These are phyloP conservation scores for Nebria brevicollis DNA, from an alignment of 2,888 invertebrate genomes.

Conservation along the genomic window DNA sequence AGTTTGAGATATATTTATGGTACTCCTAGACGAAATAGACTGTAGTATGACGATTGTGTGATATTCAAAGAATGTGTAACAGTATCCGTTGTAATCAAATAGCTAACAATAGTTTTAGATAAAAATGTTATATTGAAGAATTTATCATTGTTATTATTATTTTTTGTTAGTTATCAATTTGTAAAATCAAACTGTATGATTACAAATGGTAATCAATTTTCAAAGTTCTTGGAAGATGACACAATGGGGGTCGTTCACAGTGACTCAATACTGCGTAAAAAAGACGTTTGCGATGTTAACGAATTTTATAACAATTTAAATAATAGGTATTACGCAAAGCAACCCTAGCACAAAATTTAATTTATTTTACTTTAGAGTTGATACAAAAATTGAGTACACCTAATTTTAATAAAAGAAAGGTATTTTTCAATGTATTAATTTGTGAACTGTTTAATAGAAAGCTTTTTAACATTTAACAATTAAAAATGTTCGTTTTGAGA, in stretches of 20 bases:
- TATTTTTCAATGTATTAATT: background rate
- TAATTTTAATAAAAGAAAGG: slow-evolving; percentile 1
- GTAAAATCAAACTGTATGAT: background rate
- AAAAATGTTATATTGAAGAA: too few species aligned
- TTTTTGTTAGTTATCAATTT: background rate
- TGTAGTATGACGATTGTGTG: background rate
- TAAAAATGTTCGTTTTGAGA: background rate
- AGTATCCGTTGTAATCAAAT: background rate
- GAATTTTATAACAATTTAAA: background rate
- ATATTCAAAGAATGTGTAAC: background rate
- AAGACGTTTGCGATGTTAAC: background rate
- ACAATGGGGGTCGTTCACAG: background rate
- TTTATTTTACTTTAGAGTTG: too few species aligned
- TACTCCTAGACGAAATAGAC: background rate
- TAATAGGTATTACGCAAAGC: too few species aligned
- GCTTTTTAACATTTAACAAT: background rate
- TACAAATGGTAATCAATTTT: background rate
- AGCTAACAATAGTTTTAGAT: too few species aligned
- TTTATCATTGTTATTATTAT: too few species aligned
- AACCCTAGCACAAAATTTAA: too few species aligned
- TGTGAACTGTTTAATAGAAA: background rate
- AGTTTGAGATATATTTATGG: background rate
- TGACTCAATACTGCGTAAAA: background rate
- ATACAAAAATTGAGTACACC: background rate
- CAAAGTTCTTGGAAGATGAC: background rate